Conservation (phyloP, 1,140 invertebrate genomes). For the Lepidostoma basale region DNA sequence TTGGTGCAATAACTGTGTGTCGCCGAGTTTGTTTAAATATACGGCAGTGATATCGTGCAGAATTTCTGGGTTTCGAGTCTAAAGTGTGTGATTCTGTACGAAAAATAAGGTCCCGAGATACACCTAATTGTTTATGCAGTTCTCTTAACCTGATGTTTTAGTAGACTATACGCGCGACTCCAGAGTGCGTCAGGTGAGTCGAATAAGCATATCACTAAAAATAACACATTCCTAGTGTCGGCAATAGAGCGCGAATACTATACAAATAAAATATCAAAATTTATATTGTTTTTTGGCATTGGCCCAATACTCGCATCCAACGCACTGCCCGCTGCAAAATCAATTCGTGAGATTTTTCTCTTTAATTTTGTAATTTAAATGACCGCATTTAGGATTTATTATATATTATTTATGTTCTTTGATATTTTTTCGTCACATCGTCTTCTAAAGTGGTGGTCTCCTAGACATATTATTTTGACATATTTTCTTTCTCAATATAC, state of each 20-base stretch:
- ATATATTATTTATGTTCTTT: background rate
- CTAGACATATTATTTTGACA: no score
- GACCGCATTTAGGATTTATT: background rate
- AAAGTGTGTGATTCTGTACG: slow-evolving; percentile 3
- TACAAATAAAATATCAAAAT: slow-evolving; percentile 21
- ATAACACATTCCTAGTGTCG: slow-evolving; percentile 19
- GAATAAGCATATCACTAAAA: slow-evolving; percentile 25
- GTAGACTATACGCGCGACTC: background rate
- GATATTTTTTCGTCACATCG: no score
- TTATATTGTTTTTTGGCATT: slow-evolving; percentile 32
- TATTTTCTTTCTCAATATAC: no score
- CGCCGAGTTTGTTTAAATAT: background rate
- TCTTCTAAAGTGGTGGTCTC: no score
- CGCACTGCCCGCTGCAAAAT: background rate
- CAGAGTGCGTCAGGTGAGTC: slow-evolving; percentile 11
- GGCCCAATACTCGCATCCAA: slow-evolving; percentile 16
- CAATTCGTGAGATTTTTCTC: background rate
- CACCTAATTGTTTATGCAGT: slow-evolving; percentile 39
- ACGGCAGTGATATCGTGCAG: background rate
- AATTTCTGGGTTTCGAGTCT: background rate
- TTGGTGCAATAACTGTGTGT: background rate
- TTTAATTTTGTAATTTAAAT: background rate
- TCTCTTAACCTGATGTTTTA: slow-evolving; percentile 31
- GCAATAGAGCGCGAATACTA: background rate
- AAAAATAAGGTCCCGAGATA: slow-evolving; percentile 16